Evolutionary conservation across 2,888 invertebrate genomes (phyloP), one percentile per base, ranked within the genome.

Genomic region (Octonoba sinensis): DNA sequence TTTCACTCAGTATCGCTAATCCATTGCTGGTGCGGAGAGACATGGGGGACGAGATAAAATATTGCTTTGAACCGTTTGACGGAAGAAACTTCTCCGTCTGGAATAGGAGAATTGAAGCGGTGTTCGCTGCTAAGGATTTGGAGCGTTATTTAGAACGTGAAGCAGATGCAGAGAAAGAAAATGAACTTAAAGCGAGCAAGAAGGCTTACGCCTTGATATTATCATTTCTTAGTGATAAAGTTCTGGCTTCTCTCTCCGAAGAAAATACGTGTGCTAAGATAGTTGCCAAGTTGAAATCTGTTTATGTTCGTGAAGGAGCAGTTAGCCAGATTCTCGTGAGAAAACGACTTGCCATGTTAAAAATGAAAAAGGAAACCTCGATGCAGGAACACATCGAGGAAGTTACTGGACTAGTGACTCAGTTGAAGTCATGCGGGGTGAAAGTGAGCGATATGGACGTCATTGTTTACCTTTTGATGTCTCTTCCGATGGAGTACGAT

Each of bases 351-450:
- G 44, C 46, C 16, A 65, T 18, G 1, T 27, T 54, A n/a, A 36
- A 54, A 18, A 67, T 54, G 13, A 1, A 36, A 4, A 0, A 18
- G 22, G 47, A 65, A 0, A 47, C 22, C 22, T 20, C 47, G 8
- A 65, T 65, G 65, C 65, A 65, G 22, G 47, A 65, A 47, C 65
- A 65, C 22, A 65, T 65, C 15, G 22, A 65, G 18, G 65, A 65
- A 47, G 13, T 65, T 18, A 47, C 49, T 12, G 44, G 16, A 2
- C 18, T 65, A 8, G 49, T 47, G 20, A 47, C 18, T 47, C 47
- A 60, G 0, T 65, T 65, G 12, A 20, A 15, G 65, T 22, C 15
- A 20, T 0, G 18, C 49, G 15, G 20, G 47, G 20, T 49, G 0
- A 22, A 20, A 46, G 49, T 65, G 13, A 65, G 49, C 1, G 47